phyloP scores from a whole-genome alignment of 2,888 invertebrate genomes.

The Ectobius pallidus region DNA sequence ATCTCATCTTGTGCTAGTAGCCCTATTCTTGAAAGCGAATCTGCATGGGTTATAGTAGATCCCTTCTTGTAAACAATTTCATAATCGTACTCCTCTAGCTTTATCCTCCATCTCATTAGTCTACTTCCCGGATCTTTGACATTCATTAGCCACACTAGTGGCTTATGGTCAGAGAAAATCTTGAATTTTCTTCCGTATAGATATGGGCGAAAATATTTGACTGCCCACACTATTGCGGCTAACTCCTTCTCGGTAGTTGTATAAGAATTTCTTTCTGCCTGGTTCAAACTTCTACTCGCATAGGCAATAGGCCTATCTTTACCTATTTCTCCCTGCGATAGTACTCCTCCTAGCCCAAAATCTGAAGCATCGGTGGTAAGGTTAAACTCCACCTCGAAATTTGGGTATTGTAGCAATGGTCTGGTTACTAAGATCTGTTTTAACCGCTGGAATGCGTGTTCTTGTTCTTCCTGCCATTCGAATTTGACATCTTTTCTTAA shows the following conservation, averaged over 20 bases:
- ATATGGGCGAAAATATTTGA: conserved; percentile 52
- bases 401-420: conserved; percentile 23
- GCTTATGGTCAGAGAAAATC: conserved; percentile 51
- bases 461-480: too few species aligned
- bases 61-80: conserved; percentile 46
- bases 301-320: conserved; percentile 21
- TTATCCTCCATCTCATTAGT: conserved; percentile 48
- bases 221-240: conserved; percentile 51
- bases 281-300: too few species aligned
- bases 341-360: too few species aligned
- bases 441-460: too few species aligned
- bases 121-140: conserved; percentile 47
- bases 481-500: too few species aligned
- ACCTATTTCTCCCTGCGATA: conserved; percentile 24
- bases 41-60: not conserved
- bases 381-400: too few species aligned
- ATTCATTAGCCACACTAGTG: conserved; percentile 46
- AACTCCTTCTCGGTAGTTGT: conserved; percentile 49
- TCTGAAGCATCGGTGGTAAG: too few species aligned
- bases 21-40: conserved; percentile 23
- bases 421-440: too few species aligned
- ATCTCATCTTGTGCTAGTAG: too few species aligned
- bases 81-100: conserved; percentile 48
- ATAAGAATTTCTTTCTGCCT: too few species aligned
- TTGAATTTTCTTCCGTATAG: conserved; percentile 51